These are phyloP conservation scores for Ricordea florida DNA, from an alignment of 92 coral and sea anemone species.

Conservation along the genomic window DNA sequence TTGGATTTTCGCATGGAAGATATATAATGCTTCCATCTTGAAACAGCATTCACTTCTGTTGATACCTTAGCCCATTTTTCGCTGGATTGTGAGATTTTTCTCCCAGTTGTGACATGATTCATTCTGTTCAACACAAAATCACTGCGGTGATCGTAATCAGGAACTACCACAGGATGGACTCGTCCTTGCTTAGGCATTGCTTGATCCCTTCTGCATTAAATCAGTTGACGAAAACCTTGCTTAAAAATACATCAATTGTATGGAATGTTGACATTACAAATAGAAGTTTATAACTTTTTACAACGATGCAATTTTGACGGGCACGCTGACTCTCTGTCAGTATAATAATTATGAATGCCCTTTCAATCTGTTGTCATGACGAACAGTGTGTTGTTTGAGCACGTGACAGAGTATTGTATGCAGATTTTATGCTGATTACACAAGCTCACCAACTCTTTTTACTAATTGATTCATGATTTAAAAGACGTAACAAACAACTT, in stretches of 20 bases:
- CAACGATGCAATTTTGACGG: neutral
- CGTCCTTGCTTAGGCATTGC: constrained; percentile 75
- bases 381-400: constrained; percentile 44
- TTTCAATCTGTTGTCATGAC: constrained; percentile 55
- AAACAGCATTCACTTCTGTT: constrained; percentile 60
- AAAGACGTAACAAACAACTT: no score
- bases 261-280: neutral
- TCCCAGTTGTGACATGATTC: constrained; percentile 41
- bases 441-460: neutral
- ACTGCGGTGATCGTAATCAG: neutral
- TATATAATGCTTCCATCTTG: constrained; percentile 78
- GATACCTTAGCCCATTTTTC: constrained; percentile 66
- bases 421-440: neutral
- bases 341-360: neutral
- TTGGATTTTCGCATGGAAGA: constrained; percentile 60
- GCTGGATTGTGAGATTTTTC: constrained; percentile 5
- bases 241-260: neutral
- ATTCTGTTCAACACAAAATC: constrained; percentile 50
- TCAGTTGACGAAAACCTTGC: neutral
- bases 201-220: neutral
- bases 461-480: neutral
- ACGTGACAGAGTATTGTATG: neutral
- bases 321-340: neutral
- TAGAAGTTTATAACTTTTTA: neutral
- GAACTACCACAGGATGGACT: constrained; percentile 62